Base-by-base conservation (phyloP, 2,797 vertebrate species). In the Strix occidentalis region DNA sequence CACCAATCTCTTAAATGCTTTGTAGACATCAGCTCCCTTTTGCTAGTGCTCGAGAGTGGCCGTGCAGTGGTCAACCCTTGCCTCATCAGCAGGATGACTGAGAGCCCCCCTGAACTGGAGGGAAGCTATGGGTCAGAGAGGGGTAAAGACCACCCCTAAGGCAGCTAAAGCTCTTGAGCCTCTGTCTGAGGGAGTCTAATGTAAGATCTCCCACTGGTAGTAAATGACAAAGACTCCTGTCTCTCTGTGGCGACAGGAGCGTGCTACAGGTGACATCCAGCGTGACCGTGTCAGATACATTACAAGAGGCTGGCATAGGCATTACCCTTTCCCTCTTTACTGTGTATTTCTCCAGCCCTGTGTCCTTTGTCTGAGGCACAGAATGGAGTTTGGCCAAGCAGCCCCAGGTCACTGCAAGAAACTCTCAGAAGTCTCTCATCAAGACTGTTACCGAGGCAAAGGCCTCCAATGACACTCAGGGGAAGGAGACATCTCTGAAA, bases 211-310 rank as follows among this genome's bases (percentile, higher is more conserved):
- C 11, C 45, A 37, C 16, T 50, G 51, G 19, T 75, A 48, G 16
- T 17, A 50, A 72, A 53, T 9, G 39, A 15, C 28, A 46, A 29
- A 76, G 69, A 37, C 24, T 60, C 24, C 6, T 11, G 3, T n/a
- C 37, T n/a, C 18, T 33, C 43, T 15, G 29, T 0, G 19, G 58
- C 39, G 70, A 35, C 45, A 35, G 16, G 20, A 65, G 18, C 1
- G 17, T 20, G 37, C 5, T 76, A 39, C 15, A 8, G 54, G 84
- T 61, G 91, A 69, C 56, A 71, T 10, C 29, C 21, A 29, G 31
- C 29, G 12, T 1, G 2, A 15, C 9, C 23, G 10, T 0, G 1
- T 23, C 54, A 39, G 45, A 2, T 4, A 2, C 2, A 77, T 41
- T 10, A 33, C 64, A 35, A 31, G 39, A 50, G 7, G 5, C 3